phyloP scores from a whole-genome alignment of 1,140 invertebrate genomes.

The Lordiphosa mommai region DNA sequence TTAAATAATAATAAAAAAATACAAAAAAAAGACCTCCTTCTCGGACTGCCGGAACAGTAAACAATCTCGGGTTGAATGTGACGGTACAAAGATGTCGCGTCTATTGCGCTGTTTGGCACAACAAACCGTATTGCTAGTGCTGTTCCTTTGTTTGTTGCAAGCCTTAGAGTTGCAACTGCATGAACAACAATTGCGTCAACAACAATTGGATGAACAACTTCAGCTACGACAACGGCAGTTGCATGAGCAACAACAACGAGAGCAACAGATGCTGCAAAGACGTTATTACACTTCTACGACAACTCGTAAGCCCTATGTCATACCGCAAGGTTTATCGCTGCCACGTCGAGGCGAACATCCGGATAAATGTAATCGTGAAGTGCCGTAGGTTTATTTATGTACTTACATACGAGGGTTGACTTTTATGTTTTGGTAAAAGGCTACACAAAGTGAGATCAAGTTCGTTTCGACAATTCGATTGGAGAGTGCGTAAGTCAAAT shows the following conservation, averaged over 20 bases:
- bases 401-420: too few species aligned
- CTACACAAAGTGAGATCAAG: too few species aligned
- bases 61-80: slow-evolving; percentile 35
- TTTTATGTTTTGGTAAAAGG: too few species aligned
- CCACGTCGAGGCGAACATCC: slow-evolving; percentile 55
- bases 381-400: slow-evolving; percentile 57
- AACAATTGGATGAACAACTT: slow-evolving; percentile 49
- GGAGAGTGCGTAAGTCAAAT: too few species aligned
- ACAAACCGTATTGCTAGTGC: slow-evolving; percentile 37
- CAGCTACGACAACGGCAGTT: slow-evolving; percentile 41
- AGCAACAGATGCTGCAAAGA: slow-evolving; percentile 39
- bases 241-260: slow-evolving; percentile 37
- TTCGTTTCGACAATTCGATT: too few species aligned
- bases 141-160: slow-evolving; percentile 44
- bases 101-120: slow-evolving; percentile 33
- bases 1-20: too few species aligned
- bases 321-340: slow-evolving; percentile 60
- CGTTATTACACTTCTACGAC: slow-evolving; percentile 56
- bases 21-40: not conserved
- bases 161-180: slow-evolving; percentile 53
- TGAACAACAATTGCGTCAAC: slow-evolving; percentile 47
- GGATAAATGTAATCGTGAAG: slow-evolving; percentile 68
- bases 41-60: slow-evolving; percentile 41
- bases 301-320: slow-evolving; percentile 54
- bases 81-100: slow-evolving; percentile 37